These are phyloP conservation scores for Drosophila yooni DNA, from an alignment of 2,888 invertebrate genomes.

Conservation along the genomic window DNA sequence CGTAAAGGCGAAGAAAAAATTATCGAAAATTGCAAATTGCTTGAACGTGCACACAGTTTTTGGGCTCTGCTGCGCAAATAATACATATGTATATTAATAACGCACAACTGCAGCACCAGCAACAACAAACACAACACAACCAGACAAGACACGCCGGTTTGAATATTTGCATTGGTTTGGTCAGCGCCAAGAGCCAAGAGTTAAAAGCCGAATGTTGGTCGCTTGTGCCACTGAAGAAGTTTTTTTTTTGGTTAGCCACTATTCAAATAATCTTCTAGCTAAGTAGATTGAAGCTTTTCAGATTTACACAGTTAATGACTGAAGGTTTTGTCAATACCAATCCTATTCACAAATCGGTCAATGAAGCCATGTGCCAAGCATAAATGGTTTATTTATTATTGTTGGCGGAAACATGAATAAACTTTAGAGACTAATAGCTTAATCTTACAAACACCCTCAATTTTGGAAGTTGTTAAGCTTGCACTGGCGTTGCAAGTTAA, in stretches of 20 bases:
- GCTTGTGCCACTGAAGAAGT: slow-evolving; percentile 63
- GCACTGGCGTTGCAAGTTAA: too few species aligned
- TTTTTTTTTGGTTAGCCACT: slow-evolving; percentile 20
- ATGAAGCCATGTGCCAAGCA: slow-evolving; percentile 1
- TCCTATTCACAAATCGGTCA: slow-evolving; percentile 37
- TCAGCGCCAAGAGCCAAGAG: slow-evolving; percentile 15
- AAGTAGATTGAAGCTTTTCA: slow-evolving; percentile 1
- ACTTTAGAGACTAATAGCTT: background rate
- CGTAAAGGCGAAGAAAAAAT: slow-evolving; percentile 11
- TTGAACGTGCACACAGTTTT: slow-evolving; percentile 28
- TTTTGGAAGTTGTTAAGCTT: background rate
- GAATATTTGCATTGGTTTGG: slow-evolving; percentile 42
- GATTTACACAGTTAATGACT: slow-evolving; percentile 21
- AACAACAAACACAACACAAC: slow-evolving; percentile 3
- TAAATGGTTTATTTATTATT: slow-evolving; percentile 9
- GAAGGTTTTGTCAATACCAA: slow-evolving; percentile 39
- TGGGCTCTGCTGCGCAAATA: slow-evolving; percentile 49
- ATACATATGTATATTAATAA: slow-evolving; percentile 23
- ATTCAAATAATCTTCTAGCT: slow-evolving; percentile 44
- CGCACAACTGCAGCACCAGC: slow-evolving; percentile 3
- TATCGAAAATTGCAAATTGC: slow-evolving; percentile 45
- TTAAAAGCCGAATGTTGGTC: background rate
- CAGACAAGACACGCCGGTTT: slow-evolving; percentile 12
- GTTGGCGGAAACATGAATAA: slow-evolving; percentile 14
- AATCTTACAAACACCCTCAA: background rate